Evolutionary conservation across 2,888 invertebrate genomes (phyloP), one percentile per base, ranked within the genome.

Genomic region (Bellardia pandia): DNA sequence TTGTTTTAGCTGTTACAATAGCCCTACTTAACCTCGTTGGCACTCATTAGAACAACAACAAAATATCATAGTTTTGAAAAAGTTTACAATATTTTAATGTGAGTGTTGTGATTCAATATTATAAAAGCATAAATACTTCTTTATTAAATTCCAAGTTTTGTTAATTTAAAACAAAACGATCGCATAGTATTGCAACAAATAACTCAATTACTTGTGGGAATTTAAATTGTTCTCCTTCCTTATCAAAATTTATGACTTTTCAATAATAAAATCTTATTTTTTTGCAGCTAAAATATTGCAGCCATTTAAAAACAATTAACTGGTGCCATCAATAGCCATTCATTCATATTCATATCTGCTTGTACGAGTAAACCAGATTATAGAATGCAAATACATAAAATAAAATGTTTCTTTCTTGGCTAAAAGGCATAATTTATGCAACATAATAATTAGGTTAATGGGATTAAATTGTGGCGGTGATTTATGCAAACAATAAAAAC

Each of bases 381-480:
- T 75, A 62, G 62, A 30, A 74, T 37, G 37, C 40, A 23, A 53
- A 16, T 23, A 56, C 23, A 1, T 23, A 9, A 8, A 56, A 69
- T 14, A 62, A 37, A 60, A 37, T 69, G 23, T 69, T 78, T 9
- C 69, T 78, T 60, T 69, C 60, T 62, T 82, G 53, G 42, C 69
- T 30, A 37, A 83, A 83, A 77, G 71, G 45, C 53, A 71, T 69
- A 71, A 69, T 68, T 68, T 60, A 60, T 62, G 69, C 71, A 71
- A 40, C 51, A 69, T 37, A 60, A 66, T 80, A 86, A 86, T 83
- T 86, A 69, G 83, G 86, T 86, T 86, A 86, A 86, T 86, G 83
- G 86, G 71, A 79, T 86, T 83, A 66, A 79, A 83, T 58, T 69
- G 64, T 51, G 58, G 33, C 66, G 58, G 30, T 71, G 80, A 86